Conservation (phyloP, 2,113 vertebrate genomes). For the Podiceps cristatus region DNA sequence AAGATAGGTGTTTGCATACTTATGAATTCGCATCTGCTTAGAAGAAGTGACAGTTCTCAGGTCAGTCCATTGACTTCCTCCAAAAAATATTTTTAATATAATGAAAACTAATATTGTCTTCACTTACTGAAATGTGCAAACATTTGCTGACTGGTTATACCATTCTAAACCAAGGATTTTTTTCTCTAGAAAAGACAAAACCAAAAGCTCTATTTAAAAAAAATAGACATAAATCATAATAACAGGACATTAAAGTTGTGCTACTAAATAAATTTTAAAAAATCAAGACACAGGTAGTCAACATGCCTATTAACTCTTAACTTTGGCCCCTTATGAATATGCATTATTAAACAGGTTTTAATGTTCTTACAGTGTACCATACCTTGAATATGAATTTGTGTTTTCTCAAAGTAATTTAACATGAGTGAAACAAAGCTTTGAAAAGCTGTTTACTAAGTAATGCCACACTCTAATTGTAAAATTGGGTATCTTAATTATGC, state of each 20-base stretch:
- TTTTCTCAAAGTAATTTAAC: slow-evolving; percentile 29
- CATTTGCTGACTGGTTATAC: not conserved
- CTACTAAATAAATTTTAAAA: not conserved
- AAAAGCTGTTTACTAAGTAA: slow-evolving; percentile 35
- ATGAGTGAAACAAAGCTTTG: slow-evolving; percentile 25
- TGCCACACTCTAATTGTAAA: slow-evolving; percentile 26
- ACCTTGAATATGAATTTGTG: not conserved
- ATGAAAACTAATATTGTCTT: not conserved
- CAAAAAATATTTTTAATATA: not conserved
- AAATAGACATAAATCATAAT: not conserved
- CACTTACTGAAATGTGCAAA: not conserved
- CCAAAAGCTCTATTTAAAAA: not conserved
- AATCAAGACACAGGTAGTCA: not conserved
- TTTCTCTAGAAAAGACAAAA: not conserved
- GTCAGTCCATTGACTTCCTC: not conserved
- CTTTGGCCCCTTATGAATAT: not conserved
- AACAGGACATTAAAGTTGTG: not conserved
- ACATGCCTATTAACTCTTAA: not conserved
- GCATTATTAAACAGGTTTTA: not conserved
- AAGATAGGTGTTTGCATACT: not conserved
- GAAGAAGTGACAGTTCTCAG: not conserved
- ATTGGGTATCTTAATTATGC: slow-evolving; percentile 1
- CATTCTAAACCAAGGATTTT: not conserved
- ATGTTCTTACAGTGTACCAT: not conserved
- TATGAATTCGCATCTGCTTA: not conserved